Evolutionary conservation across 2,113 vertebrate genomes (phyloP).

Genomic region (Fregata magnificens): DNA sequence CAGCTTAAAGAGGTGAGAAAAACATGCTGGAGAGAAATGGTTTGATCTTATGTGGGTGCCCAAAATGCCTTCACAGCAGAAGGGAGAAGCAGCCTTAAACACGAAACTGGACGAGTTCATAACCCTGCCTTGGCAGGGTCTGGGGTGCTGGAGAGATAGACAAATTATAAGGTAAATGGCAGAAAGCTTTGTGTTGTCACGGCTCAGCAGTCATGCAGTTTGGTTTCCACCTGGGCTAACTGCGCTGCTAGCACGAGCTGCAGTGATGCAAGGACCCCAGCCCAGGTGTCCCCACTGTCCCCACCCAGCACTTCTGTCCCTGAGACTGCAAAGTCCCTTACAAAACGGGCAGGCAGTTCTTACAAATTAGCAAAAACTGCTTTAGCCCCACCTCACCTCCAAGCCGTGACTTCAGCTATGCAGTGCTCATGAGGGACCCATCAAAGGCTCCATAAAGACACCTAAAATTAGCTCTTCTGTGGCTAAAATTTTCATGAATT

Average conservation of each 20-base stretch:
- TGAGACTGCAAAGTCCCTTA: not conserved
- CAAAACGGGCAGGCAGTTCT: not conserved
- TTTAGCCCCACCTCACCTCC: not conserved
- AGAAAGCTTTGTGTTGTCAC: not conserved
- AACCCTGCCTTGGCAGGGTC: not conserved
- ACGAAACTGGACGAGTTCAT: not conserved
- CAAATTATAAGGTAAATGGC: not conserved
- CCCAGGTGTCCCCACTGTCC: not conserved
- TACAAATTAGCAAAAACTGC: not conserved
- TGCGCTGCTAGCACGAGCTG: not conserved
- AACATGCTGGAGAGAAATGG: not conserved
- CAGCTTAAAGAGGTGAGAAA: not conserved
- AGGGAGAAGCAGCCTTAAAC: not conserved
- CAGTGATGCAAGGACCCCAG: not conserved
- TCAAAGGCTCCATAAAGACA: not conserved
- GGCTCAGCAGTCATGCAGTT: not conserved
- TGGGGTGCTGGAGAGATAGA: not conserved
- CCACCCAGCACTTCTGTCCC: not conserved
- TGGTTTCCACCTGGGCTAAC: not conserved
- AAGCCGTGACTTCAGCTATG: not conserved
- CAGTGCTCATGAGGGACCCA: not conserved
- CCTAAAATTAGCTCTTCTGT: conserved; percentile 41
- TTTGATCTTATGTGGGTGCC: not conserved
- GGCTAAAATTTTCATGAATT: conserved; percentile 38
- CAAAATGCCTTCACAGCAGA: not conserved